Evolutionary conservation across 2,113 vertebrate genomes (phyloP).

Genomic region (Nesoenas mayeri): DNA sequence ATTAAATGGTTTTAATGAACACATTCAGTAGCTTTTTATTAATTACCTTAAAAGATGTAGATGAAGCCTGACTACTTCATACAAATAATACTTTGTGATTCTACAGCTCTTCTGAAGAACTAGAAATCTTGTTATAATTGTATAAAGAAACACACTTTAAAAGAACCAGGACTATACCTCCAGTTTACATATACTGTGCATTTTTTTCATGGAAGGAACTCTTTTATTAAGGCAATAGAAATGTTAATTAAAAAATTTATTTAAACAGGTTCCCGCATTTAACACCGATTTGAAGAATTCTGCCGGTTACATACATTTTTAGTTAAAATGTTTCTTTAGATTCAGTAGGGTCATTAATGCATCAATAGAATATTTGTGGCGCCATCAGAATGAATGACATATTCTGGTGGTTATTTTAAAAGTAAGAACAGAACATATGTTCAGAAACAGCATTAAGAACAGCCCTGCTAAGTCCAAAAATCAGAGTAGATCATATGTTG

Average conservation of each 20-base stretch:
- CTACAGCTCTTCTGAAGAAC: not conserved
- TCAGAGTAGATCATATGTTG: constrained; percentile 1
- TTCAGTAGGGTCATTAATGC: constrained; percentile 15
- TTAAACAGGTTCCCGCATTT: not conserved
- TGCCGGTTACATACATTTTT: not conserved
- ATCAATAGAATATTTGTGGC: constrained; percentile 35
- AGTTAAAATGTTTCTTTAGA: not conserved
- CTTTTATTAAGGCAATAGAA: not conserved
- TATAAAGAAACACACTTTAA: not conserved
- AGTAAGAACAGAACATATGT: constrained; percentile 38
- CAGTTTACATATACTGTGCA: not conserved
- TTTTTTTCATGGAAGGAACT: not conserved
- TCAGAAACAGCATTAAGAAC: constrained; percentile 36
- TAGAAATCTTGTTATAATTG: not conserved
- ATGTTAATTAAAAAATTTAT: not conserved
- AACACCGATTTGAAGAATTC: not conserved
- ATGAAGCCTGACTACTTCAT: not conserved
- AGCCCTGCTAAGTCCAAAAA: constrained; percentile 17
- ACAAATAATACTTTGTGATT: not conserved
- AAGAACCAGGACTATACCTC: not conserved
- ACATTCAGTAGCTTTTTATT: not conserved
- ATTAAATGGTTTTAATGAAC: not conserved
- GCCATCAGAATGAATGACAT: constrained; percentile 36
- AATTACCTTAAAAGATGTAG: not conserved
- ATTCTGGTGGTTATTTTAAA: constrained; percentile 56